These are phyloP conservation scores for Passerina amoena DNA, from an alignment of 2,113 vertebrate species.

Conservation along the genomic window DNA sequence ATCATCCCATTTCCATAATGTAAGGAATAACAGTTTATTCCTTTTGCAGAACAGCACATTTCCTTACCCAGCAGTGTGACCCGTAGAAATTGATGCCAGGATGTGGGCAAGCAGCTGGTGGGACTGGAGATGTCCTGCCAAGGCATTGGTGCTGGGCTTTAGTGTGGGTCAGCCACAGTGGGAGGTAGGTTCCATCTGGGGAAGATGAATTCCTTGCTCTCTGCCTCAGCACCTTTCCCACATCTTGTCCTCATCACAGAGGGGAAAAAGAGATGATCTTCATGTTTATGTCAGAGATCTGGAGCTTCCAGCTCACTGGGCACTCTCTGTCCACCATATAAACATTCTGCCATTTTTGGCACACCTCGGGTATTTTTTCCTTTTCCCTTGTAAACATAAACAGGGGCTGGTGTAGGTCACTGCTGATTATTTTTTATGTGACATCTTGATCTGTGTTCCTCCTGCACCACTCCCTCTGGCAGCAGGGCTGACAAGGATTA, in stretches of 20 bases:
- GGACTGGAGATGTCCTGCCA: neutral
- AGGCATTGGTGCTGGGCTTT: neutral
- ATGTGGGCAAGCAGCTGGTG: fast-evolving
- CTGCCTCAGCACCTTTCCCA: neutral
- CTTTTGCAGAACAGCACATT: neutral
- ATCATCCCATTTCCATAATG: neutral
- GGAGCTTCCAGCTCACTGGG: neutral
- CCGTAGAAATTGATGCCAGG: neutral
- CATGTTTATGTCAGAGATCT: neutral
- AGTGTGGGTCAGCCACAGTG: fast-evolving
- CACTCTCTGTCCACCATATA: neutral
- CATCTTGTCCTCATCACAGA: neutral
- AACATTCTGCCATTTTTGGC: neutral
- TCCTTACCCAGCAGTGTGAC: fast-evolving
- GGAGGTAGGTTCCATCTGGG: neutral
- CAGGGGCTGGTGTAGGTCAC: neutral
- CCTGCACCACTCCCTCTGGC: neutral
- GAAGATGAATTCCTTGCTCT: neutral
- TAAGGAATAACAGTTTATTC: neutral
- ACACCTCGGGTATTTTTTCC: neutral
- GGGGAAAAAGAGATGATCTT: fast-evolving
- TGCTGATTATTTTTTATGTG: neutral
- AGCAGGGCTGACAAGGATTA: neutral
- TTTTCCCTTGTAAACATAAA: neutral
- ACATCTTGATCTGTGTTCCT: neutral